Evolutionary conservation across 2,888 invertebrate genomes (phyloP), one percentile per base, ranked within the genome.

Genomic region (Conops quadrifasciatus): DNA sequence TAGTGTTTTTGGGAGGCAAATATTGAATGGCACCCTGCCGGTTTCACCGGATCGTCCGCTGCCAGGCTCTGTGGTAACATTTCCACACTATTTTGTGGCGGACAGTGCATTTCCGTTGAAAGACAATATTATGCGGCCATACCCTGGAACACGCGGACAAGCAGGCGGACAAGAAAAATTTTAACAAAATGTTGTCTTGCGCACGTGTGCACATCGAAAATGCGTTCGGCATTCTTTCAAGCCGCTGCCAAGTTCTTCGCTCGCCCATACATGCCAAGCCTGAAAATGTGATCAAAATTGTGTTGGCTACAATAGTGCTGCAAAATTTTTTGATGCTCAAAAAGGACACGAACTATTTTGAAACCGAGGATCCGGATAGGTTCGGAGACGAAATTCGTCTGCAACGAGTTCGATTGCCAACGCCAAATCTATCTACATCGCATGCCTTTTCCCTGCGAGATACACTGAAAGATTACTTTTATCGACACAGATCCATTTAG

Each of bases 1-100:
- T 1, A 59, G 59, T 59, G 30, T 26, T 28, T 59, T 59, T n/a
- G 59, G 59, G 15, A 11, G n/a, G 26, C 9, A 59, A 26, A 59
- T 59, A 11, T 26, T 28, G 28, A 26, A 59, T 1, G 30, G 15
- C 28, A 59, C 26, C 16, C 59, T 59, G 5, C 9, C 16, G 13
- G 15, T 65, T 7, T 49, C 43, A 26, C 19, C 47, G 16, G 24
- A 65, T 47, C 43, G 45, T 28, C 7, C 16, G 13, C 47, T 49
- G 21, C 21, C 36, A 15, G 15, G 9, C 45, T 15, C 11, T 1
- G 1, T 45, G 9, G 9, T 15, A n/a, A n/a, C n/a, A n/a, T n/a
- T n/a, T n/a, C n/a, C n/a, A n/a, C n/a, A n/a, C n/a, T n/a, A n/a
- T n/a, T 45, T 45, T 45, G 45, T 45, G 11, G 45, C 1, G 45